Percentiles rank a stretch among this genome's conserved stretches.
These are phyloP conservation scores for Microplitis deprimator DNA, from an alignment of 2,888 invertebrate genomes.

Conservation along the genomic window DNA sequence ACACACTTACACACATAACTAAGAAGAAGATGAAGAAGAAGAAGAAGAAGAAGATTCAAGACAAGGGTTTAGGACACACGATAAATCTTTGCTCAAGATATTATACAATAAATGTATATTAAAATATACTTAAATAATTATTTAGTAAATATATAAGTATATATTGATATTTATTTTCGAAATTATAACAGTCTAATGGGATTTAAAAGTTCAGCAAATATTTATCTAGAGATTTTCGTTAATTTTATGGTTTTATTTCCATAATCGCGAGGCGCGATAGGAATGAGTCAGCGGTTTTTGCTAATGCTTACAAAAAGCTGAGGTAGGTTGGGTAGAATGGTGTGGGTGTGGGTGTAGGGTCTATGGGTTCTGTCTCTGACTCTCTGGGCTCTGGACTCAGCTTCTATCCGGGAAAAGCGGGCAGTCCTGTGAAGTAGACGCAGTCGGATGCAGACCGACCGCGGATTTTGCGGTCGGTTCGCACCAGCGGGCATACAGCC, in stretches of 20 bases:
- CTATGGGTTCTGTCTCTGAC: too few relatives aligned
- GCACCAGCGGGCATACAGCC: conserved; percentile 51
- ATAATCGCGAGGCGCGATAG: too few relatives aligned
- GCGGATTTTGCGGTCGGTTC: conserved; percentile 50
- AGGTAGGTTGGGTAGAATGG: too few relatives aligned
- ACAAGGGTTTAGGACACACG: not conserved
- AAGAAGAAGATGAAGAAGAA: not conserved
- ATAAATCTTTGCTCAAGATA: conserved; percentile 1
- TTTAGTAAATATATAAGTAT: not conserved
- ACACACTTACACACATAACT: not conserved
- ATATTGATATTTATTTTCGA: not conserved
- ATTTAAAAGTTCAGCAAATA: not conserved
- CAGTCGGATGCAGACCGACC: conserved; percentile 23
- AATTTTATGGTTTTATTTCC: too few relatives aligned
- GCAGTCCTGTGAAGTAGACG: not conserved
- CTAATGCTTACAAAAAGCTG: too few relatives aligned
- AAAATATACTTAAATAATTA: not conserved
- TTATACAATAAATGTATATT: not conserved
- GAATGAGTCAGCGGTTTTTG: too few relatives aligned
- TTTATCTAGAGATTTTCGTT: too few relatives aligned
- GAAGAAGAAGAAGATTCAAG: not conserved
- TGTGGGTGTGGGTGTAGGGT: not conserved
- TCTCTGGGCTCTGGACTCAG: too few relatives aligned
- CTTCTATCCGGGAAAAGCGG: not conserved
- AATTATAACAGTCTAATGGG: not conserved